Conservation (phyloP, 2,113 vertebrate genomes). For the Zapus hudsonius region DNA sequence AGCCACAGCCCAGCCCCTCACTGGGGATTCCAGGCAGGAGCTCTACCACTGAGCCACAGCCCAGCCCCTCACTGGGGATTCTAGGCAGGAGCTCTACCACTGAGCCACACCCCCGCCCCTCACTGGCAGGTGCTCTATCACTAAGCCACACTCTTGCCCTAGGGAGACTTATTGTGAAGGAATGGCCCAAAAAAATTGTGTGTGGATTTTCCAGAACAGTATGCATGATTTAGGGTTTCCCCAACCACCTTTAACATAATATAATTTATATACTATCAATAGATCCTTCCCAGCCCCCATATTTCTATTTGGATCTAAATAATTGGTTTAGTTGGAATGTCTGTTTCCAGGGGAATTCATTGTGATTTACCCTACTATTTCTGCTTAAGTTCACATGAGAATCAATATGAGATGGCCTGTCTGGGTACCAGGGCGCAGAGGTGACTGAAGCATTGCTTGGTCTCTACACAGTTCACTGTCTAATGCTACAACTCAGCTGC, state of each 20-base stretch:
- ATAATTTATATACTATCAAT: not conserved
- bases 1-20: too few species aligned
- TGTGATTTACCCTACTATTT: too few species aligned
- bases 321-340: not conserved
- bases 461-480: not conserved
- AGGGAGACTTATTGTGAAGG: not conserved
- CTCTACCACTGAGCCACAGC: too few species aligned
- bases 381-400: not conserved
- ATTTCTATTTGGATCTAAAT: not conserved
- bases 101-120: too few species aligned
- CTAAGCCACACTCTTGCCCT: too few species aligned
- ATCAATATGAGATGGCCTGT: not conserved
- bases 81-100: too few species aligned
- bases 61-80: too few species aligned
- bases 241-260: not conserved
- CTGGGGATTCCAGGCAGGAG: too few species aligned
- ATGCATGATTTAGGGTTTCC: not conserved
- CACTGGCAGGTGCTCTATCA: too few species aligned
- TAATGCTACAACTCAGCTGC: too few species aligned
- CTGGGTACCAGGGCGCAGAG: not conserved
- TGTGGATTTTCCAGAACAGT: not conserved
- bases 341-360: not conserved
- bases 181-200: not conserved
- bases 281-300: not conserved
- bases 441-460: not conserved